Conservation (phyloP, 2,888 invertebrate genomes). For the Athalia rosae region DNA sequence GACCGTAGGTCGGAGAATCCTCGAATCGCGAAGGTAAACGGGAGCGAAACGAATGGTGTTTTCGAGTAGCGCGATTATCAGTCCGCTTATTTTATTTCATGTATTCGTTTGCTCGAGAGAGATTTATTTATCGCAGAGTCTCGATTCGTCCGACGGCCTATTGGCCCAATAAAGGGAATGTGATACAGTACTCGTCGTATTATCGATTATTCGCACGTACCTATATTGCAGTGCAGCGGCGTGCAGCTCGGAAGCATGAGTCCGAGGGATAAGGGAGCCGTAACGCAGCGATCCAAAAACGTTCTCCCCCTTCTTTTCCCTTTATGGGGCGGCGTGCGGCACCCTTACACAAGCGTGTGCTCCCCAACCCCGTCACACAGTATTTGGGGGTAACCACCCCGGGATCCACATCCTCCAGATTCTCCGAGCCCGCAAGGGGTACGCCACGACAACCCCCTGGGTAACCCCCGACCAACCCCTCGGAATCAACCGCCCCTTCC, state of each 20-base stretch:
- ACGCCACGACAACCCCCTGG: constrained; percentile 73
- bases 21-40: too few species aligned
- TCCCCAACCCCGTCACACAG: constrained; percentile 15
- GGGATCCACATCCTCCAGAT: constrained; percentile 43
- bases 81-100: not conserved
- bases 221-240: constrained; percentile 21
- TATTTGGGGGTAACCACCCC: constrained; percentile 43
- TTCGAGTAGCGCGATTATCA: too few species aligned
- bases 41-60: too few species aligned
- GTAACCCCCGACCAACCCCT: constrained; percentile 65
- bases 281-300: constrained; percentile 48
- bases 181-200: constrained; percentile 44
- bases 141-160: constrained; percentile 19
- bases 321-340: constrained; percentile 51
- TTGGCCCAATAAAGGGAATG: constrained; percentile 45
- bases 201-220: constrained; percentile 44
- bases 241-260: constrained; percentile 8
- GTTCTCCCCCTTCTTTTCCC: constrained; percentile 42
- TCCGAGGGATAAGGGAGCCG: constrained; percentile 47
- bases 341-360: constrained; percentile 52
- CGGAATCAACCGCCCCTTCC: constrained; percentile 71
- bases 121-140: constrained; percentile 13
- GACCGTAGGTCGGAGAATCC: too few species aligned
- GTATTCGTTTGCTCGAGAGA: constrained; percentile 25
- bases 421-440: constrained; percentile 65